Evolutionary conservation across 2,888 invertebrate species (phyloP).

Genomic region (Cheilosia soror): DNA sequence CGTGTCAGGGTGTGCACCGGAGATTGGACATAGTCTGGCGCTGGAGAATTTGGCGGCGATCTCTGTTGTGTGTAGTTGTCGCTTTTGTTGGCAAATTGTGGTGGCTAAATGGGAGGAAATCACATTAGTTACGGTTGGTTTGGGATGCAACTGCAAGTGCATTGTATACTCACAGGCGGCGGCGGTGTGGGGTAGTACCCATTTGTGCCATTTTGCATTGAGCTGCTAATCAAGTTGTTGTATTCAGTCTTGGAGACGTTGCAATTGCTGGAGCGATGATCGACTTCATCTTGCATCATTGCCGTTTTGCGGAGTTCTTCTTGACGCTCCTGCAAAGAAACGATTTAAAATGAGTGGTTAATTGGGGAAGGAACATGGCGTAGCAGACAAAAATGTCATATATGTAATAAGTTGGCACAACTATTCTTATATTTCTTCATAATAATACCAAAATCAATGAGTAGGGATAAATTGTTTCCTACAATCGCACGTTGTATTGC

Average conservation of each 20-base stretch:
- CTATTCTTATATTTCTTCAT: no score
- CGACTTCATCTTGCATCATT: constrained; percentile 82
- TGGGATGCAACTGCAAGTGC: not conserved
- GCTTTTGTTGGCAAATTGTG: constrained; percentile 81
- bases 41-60: constrained; percentile 79
- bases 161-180: constrained; percentile 79
- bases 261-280: constrained; percentile 79
- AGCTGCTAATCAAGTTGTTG: constrained; percentile 73
- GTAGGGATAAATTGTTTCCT: no score
- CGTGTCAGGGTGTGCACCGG: constrained; percentile 73
- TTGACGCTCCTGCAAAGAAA: constrained; percentile 80
- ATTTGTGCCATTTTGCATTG: constrained; percentile 73
- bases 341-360: not conserved
- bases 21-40: constrained; percentile 80
- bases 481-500: no score
- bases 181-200: constrained; percentile 78
- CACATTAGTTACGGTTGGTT: constrained; percentile 42
- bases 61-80: constrained; percentile 62
- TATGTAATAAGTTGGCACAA: no score
- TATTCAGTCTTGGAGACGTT: constrained; percentile 74
- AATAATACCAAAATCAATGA: no score
- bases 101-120: constrained; percentile 77
- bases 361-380: not conserved
- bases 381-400: not conserved
- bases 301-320: constrained; percentile 82